Evolutionary conservation across 2,888 invertebrate genomes (phyloP).

Genomic region (Drosophila melanosoma): DNA sequence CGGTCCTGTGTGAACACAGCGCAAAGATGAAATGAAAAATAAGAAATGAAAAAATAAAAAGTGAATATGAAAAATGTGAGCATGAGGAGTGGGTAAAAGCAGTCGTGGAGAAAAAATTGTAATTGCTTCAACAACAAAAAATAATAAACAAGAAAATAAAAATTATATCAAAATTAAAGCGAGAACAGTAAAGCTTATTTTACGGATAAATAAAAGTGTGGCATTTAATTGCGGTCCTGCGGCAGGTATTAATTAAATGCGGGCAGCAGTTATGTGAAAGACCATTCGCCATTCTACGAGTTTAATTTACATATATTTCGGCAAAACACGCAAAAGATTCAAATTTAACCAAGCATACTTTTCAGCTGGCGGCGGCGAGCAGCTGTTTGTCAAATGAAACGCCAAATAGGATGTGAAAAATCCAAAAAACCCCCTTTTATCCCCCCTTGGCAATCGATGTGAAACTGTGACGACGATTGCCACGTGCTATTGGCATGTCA

Average conservation of each 20-base stretch:
- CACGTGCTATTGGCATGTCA: slow-evolving; percentile 44
- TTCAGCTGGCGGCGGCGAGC: slow-evolving; percentile 45
- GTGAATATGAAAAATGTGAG: slow-evolving; percentile 53
- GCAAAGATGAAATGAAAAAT: slow-evolving; percentile 39
- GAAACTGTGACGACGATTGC: slow-evolving; percentile 44
- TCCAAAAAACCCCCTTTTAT: neutral
- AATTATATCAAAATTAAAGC: slow-evolving; percentile 1
- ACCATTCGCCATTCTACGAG: slow-evolving; percentile 7
- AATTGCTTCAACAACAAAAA: slow-evolving; percentile 26
- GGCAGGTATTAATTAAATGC: slow-evolving; percentile 8
- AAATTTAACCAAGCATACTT: slow-evolving; percentile 23
- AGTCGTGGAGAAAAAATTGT: slow-evolving; percentile 31
- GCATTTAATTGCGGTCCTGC: slow-evolving; percentile 12
- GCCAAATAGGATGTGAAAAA: slow-evolving; percentile 26
- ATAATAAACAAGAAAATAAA: neutral
- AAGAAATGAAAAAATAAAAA: slow-evolving; percentile 24
- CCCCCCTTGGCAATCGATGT: slow-evolving; percentile 25
- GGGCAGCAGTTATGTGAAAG: slow-evolving; percentile 17
- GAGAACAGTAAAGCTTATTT: slow-evolving; percentile 21
- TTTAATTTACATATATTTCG: slow-evolving; percentile 26
- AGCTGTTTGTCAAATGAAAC: slow-evolving; percentile 46
- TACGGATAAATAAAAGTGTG: slow-evolving; percentile 19
- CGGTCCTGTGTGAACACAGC: slow-evolving; percentile 56
- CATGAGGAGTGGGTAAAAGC: slow-evolving; percentile 34
- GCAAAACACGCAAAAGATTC: slow-evolving; percentile 11